phyloP scores from a whole-genome alignment of 2,888 invertebrate genomes.

The Glaucopsyche alexis region DNA sequence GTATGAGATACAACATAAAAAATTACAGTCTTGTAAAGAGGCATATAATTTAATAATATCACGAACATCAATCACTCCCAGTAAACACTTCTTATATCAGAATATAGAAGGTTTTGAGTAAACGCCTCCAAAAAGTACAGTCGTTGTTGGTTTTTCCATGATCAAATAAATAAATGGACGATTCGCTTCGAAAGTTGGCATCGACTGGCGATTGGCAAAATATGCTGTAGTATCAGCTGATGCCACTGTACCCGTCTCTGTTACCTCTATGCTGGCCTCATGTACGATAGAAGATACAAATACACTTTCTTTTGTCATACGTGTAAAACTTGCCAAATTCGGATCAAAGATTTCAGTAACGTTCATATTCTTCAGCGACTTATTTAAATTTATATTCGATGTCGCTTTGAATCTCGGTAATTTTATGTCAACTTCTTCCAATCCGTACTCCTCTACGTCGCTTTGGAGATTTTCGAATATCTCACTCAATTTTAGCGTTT shows the following conservation, averaged over 20 bases:
- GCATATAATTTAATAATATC: background rate
- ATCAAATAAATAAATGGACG: slow-evolving; percentile 84
- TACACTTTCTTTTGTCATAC: slow-evolving; percentile 75
- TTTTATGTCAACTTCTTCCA: slow-evolving; percentile 82
- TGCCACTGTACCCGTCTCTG: slow-evolving; percentile 86
- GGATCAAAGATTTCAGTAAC: slow-evolving; percentile 83
- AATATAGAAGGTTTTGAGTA: slow-evolving; percentile 58
- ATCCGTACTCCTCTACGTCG: slow-evolving; percentile 70
- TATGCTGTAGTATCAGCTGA: slow-evolving; percentile 77
- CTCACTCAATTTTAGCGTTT: slow-evolving; percentile 63
- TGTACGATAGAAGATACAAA: slow-evolving; percentile 83
- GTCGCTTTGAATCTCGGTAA: slow-evolving; percentile 82
- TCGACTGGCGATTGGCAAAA: slow-evolving; percentile 74
- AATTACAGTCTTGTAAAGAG: slow-evolving; percentile 1
- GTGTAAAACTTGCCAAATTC: slow-evolving; percentile 74
- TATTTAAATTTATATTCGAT: slow-evolving; percentile 81
- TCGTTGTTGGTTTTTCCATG: slow-evolving; percentile 81
- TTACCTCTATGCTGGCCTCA: slow-evolving; percentile 86
- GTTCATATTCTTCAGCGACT: slow-evolving; percentile 82
- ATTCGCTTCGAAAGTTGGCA: slow-evolving; percentile 82
- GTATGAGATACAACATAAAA: background rate
- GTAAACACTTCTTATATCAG: slow-evolving; percentile 38
- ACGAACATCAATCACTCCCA: background rate
- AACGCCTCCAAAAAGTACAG: slow-evolving; percentile 83
- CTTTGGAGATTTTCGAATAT: slow-evolving; percentile 71